Percentiles rank a stretch among this genome's conserved stretches.
These are phyloP conservation scores for Pseudochromis fuscus DNA, from an alignment of 2,797 vertebrate species.

Conservation along the genomic window DNA sequence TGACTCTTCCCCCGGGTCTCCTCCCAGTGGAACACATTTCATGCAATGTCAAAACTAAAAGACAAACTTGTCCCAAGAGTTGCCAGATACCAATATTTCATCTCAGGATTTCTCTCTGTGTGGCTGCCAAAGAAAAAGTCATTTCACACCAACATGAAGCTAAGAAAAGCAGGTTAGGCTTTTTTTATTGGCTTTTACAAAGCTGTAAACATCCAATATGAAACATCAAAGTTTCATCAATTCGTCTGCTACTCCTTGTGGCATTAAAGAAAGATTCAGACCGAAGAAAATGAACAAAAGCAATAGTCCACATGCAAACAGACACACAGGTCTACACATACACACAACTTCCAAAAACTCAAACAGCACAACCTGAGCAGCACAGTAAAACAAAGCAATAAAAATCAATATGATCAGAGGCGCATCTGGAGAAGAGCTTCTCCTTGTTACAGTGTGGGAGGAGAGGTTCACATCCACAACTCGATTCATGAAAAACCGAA, in stretches of 20 bases:
- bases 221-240: background rate
- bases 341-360: background rate
- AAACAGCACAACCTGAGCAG: background rate
- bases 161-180: background rate
- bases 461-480: slow-evolving; percentile 13
- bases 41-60: slow-evolving; percentile 6
- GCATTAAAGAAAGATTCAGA: background rate
- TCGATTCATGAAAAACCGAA: background rate
- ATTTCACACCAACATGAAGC: background rate
- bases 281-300: background rate
- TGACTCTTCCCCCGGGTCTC: background rate
- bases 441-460: background rate
- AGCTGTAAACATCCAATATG: background rate
- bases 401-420: background rate
- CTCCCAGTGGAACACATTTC: background rate
- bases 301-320: background rate
- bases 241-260: background rate
- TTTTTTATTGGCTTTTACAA: too few relatives aligned
- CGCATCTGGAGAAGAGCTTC: slow-evolving; percentile 26
- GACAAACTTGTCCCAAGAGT: background rate
- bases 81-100: background rate
- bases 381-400: background rate
- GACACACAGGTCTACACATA: background rate
- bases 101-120: background rate
- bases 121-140: background rate